Evolutionary conservation across 2,797 vertebrate genomes (phyloP).

Genomic region (Peromyscus melanophrys): DNA sequence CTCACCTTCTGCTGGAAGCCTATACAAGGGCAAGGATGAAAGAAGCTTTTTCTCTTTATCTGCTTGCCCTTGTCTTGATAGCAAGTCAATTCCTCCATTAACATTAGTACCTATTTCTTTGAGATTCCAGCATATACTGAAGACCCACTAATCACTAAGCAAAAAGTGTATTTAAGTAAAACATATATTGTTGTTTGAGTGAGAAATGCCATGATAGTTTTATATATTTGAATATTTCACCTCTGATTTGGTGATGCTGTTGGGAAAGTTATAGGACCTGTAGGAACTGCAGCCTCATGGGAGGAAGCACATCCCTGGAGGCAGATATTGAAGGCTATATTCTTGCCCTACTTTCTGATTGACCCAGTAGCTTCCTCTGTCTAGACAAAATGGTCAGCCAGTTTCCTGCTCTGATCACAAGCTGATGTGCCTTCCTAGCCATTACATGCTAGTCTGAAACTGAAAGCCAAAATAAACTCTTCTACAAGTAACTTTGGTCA

Average conservation of each 20-base stretch:
- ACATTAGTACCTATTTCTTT: not conserved
- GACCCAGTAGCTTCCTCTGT: not conserved
- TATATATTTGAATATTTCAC: not conserved
- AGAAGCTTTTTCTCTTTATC: not conserved
- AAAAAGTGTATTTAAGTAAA: not conserved
- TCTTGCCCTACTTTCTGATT: not conserved
- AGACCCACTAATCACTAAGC: not conserved
- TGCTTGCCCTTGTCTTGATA: not conserved
- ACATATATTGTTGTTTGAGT: not conserved
- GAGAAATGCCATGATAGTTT: not conserved
- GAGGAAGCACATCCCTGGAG: not conserved
- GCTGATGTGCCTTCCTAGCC: no score
- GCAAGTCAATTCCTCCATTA: not conserved
- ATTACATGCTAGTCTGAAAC: no score
- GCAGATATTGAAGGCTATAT: not conserved
- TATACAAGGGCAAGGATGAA: not conserved
- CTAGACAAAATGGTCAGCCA: no score
- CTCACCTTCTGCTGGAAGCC: no score
- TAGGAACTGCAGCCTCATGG: not conserved
- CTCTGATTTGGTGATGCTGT: not conserved
- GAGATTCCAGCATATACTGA: not conserved
- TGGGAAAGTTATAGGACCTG: not conserved
- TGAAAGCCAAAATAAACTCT: no score
- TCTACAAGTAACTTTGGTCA: not conserved
- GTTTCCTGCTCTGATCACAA: no score